Percentiles rank a stretch among this genome's conserved stretches.
phyloP scores from a whole-genome alignment of 2,797 vertebrate species.

The Myioborus melanocephalus region DNA sequence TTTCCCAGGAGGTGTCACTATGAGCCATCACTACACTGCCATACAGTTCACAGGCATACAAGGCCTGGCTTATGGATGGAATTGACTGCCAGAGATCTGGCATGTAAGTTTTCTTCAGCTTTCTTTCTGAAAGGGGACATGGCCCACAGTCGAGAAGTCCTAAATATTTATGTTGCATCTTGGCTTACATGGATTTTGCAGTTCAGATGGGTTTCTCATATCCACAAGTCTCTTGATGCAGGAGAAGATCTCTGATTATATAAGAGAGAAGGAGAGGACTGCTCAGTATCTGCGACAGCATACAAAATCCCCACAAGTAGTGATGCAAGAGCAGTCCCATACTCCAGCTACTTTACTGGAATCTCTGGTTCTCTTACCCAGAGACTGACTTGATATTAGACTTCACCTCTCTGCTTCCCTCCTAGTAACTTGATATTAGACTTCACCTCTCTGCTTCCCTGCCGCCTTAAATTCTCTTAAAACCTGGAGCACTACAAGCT shows the following conservation, averaged over 20 bases:
- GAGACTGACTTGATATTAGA: not conserved
- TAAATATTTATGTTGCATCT: conserved; percentile 25
- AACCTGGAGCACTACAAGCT: not conserved
- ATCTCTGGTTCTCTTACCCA: not conserved
- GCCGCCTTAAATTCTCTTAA: not conserved
- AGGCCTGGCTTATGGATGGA: not conserved
- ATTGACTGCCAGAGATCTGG: not conserved
- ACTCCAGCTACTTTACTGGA: not conserved
- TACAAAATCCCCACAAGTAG: not conserved
- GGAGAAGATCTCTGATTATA: not conserved
- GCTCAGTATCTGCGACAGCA: not conserved
- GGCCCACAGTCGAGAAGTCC: not conserved
- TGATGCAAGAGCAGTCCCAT: not conserved
- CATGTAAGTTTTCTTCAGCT: not conserved
- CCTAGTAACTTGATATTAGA: not conserved
- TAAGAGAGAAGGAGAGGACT: not conserved
- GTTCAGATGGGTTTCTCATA: not conserved
- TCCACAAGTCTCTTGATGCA: not conserved
- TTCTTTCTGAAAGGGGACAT: not conserved
- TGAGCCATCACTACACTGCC: not conserved
- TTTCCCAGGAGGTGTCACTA: conserved; percentile 15
- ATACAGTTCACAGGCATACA: not conserved
- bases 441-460: not conserved
- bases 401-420: not conserved
- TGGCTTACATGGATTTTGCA: not conserved